Conservation (phyloP, 2,113 vertebrate species). For the Sphyrna mokarran region DNA sequence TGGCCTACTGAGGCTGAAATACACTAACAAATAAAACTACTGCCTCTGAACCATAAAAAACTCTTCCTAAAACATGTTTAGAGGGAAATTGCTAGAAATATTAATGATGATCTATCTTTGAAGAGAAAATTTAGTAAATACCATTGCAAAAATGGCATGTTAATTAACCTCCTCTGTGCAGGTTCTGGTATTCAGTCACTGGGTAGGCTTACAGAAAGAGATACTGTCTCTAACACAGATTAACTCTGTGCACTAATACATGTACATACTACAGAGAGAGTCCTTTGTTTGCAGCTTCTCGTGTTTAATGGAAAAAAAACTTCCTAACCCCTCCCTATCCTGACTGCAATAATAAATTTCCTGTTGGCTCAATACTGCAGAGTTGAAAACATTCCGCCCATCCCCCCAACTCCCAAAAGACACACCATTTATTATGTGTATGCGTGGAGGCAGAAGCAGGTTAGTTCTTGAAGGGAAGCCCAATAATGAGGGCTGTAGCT, state of each 20-base stretch:
- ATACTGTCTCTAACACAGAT: background rate
- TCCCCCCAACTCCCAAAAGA: background rate
- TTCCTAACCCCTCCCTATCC: background rate
- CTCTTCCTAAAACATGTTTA: background rate
- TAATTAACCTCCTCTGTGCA: background rate
- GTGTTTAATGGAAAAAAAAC: background rate
- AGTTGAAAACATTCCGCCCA: background rate
- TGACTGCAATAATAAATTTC: background rate
- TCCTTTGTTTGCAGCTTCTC: background rate
- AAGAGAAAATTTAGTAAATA: background rate
- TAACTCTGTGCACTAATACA: background rate
- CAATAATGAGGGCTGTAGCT: background rate
- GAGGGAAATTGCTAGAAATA: background rate
- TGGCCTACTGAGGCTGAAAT: background rate
- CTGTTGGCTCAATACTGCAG: conserved; percentile 21
- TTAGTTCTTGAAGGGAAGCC: background rate
- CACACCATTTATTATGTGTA: background rate
- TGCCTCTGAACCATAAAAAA: background rate
- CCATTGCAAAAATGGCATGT: background rate
- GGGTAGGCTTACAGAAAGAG: background rate
- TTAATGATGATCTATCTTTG: background rate
- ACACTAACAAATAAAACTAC: background rate
- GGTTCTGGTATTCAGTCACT: background rate
- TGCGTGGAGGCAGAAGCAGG: background rate
- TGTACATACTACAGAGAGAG: no score